These are phyloP conservation scores for Corapipo altera DNA, from an alignment of 2,113 vertebrate species.

Conservation along the genomic window DNA sequence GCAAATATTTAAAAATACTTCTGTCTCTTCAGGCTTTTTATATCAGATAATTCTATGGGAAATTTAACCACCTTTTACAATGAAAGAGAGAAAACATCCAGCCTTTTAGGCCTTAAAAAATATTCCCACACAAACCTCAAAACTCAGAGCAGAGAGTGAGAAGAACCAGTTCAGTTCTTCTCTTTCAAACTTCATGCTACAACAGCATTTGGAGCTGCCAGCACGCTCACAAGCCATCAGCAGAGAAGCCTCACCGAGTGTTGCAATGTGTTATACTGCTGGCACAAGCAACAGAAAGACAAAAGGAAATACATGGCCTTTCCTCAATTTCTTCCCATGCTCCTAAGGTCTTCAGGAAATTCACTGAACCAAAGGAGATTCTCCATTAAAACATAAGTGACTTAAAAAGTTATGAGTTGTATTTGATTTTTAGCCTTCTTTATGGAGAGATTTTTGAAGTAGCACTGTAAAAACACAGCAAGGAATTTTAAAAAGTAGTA, in stretches of 20 bases:
- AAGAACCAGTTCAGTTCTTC: not conserved
- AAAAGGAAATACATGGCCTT: not conserved
- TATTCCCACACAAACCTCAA: not conserved
- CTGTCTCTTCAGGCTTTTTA: not conserved
- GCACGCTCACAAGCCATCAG: not conserved
- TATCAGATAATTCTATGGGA: not conserved
- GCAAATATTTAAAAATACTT: not conserved
- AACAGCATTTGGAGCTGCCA: not conserved
- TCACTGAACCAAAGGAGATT: not conserved
- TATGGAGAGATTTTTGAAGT: not conserved
- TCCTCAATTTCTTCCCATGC: not conserved
- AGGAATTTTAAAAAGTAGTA: not conserved
- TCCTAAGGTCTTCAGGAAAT: not conserved
- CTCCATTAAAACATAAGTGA: not conserved
- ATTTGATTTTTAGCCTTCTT: not conserved
- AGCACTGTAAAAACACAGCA: not conserved
- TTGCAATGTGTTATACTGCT: not conserved
- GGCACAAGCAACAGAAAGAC: not conserved
- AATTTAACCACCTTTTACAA: not conserved
- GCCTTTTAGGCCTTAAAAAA: not conserved
- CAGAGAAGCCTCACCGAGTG: not conserved
- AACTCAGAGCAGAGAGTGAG: not conserved
- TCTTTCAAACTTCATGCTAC: not conserved
- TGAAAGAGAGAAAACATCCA: not conserved
- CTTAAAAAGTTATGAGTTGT: not conserved